Evolutionary conservation across 1,140 invertebrate genomes (phyloP).

Genomic region (Telenomus remus): DNA sequence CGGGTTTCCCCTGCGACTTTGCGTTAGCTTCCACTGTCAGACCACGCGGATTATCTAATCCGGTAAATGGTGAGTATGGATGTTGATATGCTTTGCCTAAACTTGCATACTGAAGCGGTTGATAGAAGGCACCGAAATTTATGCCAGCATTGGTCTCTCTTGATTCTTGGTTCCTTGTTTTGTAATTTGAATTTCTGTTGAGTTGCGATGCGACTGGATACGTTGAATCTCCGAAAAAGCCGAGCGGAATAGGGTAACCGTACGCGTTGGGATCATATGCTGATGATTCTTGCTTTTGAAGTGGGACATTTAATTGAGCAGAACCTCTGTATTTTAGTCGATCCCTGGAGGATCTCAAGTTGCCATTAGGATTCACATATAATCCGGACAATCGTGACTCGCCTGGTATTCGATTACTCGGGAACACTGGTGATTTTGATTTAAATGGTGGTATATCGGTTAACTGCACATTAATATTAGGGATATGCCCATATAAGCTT

Average conservation of each 20-base stretch:
- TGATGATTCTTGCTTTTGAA: constrained; percentile 19
- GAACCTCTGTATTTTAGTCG: background rate
- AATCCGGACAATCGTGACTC: constrained; percentile 18
- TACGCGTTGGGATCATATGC: constrained; percentile 6
- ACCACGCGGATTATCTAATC: constrained; percentile 48
- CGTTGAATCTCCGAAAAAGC: constrained; percentile 14
- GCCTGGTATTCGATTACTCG: constrained; percentile 25
- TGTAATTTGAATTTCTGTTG: constrained; percentile 30
- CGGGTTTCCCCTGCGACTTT: constrained; percentile 51
- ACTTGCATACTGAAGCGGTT: background rate
- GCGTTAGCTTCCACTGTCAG: constrained; percentile 33
- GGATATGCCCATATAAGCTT: constrained; percentile 7
- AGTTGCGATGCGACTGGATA: constrained; percentile 14
- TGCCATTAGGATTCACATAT: constrained; percentile 9
- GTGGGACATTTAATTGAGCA: constrained; percentile 14
- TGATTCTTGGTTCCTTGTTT: constrained; percentile 15
- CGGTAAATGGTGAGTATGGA: constrained; percentile 40
- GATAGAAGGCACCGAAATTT: background rate
- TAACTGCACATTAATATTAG: constrained; percentile 25
- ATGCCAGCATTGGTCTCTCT: constrained; percentile 6
- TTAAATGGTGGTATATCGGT: constrained; percentile 24
- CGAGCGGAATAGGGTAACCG: constrained; percentile 25
- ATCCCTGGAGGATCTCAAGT: constrained; percentile 6
- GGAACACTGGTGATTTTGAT: constrained; percentile 13
- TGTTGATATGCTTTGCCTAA: constrained; percentile 13